Evolutionary conservation across 2,113 vertebrate species (phyloP).

Genomic region (Nycticebus coucang): DNA sequence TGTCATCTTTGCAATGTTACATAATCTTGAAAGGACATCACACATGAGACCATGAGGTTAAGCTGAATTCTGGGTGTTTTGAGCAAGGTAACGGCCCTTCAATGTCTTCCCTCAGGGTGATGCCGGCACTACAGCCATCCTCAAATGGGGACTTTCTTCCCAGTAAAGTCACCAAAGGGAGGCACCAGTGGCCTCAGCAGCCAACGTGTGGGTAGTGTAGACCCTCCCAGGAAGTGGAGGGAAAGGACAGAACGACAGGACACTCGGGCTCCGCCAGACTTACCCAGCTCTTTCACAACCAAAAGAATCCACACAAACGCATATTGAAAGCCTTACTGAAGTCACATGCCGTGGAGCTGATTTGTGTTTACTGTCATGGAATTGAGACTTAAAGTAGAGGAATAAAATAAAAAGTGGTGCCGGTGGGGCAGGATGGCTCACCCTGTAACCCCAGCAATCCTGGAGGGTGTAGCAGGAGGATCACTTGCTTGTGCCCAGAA

Average conservation of each 20-base stretch:
- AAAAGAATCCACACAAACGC: not conserved
- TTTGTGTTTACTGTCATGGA: not conserved
- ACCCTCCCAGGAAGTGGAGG: too few relatives aligned
- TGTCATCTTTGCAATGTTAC: not conserved
- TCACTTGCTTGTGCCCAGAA: too few relatives aligned
- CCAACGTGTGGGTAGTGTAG: too few relatives aligned
- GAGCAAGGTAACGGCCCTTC: not conserved
- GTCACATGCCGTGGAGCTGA: not conserved
- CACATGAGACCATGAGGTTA: not conserved
- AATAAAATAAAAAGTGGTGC: not conserved
- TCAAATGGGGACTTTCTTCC: not conserved
- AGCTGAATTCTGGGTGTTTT: not conserved
- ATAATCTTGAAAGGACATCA: not conserved
- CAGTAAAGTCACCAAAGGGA: not conserved
- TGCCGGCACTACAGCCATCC: not conserved
- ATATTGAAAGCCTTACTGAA: not conserved
- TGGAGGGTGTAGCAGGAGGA: too few relatives aligned
- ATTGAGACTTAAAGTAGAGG: not conserved
- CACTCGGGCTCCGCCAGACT: not conserved
- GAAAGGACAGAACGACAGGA: not conserved
- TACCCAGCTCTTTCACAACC: not conserved
- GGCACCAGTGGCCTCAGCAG: not conserved
- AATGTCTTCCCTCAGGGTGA: not conserved
- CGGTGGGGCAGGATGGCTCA: not conserved
- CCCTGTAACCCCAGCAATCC: too few relatives aligned